phyloP scores from a whole-genome alignment of 1,140 invertebrate genomes.

The Linepithema humile region DNA sequence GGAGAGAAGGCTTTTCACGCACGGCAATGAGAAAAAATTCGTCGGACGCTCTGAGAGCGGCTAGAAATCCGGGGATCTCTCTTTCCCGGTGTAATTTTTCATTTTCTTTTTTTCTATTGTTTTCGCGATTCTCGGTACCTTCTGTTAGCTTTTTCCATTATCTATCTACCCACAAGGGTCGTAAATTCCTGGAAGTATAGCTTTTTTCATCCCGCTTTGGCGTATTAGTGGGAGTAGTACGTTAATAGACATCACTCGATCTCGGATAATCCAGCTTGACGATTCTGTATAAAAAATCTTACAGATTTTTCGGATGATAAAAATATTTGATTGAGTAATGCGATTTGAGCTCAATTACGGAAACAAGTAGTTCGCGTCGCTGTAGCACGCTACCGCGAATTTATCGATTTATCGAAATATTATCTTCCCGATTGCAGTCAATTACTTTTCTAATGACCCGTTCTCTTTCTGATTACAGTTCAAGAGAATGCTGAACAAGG shows the following conservation, averaged over 20 bases:
- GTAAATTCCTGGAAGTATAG: neutral
- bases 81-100: neutral
- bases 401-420: neutral
- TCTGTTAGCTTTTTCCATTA: neutral
- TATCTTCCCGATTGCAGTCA: neutral
- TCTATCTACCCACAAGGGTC: neutral
- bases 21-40: neutral
- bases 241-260: neutral
- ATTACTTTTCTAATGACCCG: neutral
- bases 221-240: neutral
- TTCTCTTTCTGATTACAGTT: slow-evolving; percentile 90
- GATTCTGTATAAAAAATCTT: neutral
- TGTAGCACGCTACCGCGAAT: neutral
- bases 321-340: neutral
- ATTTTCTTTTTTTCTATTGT: neutral
- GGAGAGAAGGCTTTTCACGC: slow-evolving; percentile 31
- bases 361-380: neutral
- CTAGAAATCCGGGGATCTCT: neutral
- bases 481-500: slow-evolving; percentile 99
- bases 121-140: neutral
- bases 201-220: neutral
- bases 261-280: neutral
- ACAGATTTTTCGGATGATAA: neutral
- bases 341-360: neutral
- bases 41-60: neutral